Percentiles rank a stretch among this genome's conserved stretches.
These are phyloP conservation scores for Hippocampus mohnikei DNA, from an alignment of 2,113 vertebrate species.

Conservation along the genomic window DNA sequence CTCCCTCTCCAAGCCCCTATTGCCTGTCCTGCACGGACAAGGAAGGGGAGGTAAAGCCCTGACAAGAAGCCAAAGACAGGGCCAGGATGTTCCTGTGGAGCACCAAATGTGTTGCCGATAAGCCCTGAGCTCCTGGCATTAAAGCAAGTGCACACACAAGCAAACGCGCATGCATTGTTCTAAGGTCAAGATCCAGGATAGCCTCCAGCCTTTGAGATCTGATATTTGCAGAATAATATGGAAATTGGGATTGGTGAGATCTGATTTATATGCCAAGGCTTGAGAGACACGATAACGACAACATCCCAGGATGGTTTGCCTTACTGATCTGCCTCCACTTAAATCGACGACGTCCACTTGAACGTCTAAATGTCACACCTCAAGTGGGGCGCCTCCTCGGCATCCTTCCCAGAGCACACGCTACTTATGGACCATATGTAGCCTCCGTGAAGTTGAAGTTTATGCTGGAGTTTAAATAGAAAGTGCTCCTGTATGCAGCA, in stretches of 20 bases:
- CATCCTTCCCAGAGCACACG: background rate
- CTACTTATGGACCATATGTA: background rate
- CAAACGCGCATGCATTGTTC: background rate
- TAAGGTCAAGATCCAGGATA: conserved; percentile 31
- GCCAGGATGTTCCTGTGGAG: conserved; percentile 61
- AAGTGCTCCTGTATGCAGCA: background rate
- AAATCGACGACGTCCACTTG: background rate
- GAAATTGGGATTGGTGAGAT: background rate
- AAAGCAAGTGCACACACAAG: conserved; percentile 20
- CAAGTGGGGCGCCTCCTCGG: background rate
- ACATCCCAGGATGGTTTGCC: background rate
- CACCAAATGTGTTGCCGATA: conserved; percentile 58
- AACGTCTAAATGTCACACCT: background rate
- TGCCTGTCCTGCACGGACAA: conserved; percentile 11
- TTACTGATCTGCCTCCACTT: background rate
- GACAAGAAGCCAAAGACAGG: conserved; percentile 33
- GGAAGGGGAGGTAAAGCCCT: conserved; percentile 16
- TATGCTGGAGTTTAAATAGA: background rate
- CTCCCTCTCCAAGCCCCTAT: conserved; percentile 9
- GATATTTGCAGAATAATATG: background rate
- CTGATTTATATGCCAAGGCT: background rate
- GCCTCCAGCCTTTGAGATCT: conserved; percentile 8
- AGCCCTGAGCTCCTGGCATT: conserved; percentile 42
- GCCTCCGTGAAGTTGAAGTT: background rate
- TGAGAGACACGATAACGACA: background rate